Evolutionary conservation across 2,797 vertebrate species (phyloP).

Genomic region (Dendrocincla fuliginosa): DNA sequence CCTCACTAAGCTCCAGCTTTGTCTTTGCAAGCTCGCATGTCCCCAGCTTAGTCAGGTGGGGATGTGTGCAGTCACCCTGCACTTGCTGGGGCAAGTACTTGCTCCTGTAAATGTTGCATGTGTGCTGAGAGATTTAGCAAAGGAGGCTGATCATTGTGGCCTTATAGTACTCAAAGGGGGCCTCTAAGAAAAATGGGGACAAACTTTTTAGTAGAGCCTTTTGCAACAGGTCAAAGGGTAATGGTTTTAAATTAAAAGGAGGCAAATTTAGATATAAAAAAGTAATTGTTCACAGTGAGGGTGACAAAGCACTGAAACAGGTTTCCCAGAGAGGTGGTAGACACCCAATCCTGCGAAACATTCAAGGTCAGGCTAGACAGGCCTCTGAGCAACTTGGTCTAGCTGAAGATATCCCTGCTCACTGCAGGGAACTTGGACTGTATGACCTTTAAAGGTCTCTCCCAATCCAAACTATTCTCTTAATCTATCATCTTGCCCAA

Average conservation of each 20-base stretch:
- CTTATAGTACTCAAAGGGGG: background rate
- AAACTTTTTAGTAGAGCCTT: background rate
- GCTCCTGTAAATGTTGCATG: background rate
- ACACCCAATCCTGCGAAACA: background rate
- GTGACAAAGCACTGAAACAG: background rate
- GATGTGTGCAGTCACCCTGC: background rate
- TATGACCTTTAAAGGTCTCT: background rate
- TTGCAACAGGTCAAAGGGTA: background rate
- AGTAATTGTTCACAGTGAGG: background rate
- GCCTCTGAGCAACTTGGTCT: background rate
- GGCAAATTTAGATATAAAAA: background rate
- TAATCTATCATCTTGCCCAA: background rate
- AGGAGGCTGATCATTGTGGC: background rate
- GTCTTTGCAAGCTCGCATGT: background rate
- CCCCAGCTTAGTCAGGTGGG: background rate
- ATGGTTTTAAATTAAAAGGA: background rate
- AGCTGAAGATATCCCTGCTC: background rate
- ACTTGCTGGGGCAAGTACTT: fast-evolving
- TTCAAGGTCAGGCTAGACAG: background rate
- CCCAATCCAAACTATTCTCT: background rate
- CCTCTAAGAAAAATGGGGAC: fast-evolving
- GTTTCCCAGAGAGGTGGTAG: background rate
- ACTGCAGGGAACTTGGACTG: background rate
- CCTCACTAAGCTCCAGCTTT: fast-evolving
- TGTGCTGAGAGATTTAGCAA: background rate